These are phyloP conservation scores for Athalia cordata DNA, from an alignment of 2,888 invertebrate species.

Conservation along the genomic window DNA sequence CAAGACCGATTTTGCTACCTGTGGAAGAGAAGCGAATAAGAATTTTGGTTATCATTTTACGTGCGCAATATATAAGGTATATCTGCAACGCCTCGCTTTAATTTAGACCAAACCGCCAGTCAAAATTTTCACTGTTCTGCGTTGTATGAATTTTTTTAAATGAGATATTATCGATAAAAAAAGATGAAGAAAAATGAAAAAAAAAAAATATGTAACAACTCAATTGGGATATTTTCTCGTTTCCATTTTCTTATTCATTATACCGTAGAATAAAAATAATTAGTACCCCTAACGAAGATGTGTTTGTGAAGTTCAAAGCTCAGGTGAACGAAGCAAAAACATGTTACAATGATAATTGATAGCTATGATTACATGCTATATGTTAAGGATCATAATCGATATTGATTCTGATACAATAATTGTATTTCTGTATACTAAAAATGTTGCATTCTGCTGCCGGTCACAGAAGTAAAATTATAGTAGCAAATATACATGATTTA, in stretches of 20 bases:
- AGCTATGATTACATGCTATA: background rate
- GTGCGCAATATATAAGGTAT: too few species aligned
- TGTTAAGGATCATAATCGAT: conserved; percentile 11
- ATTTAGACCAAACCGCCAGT: too few species aligned
- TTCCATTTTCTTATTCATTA: background rate
- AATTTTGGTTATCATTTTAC: too few species aligned
- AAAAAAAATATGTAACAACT: too few species aligned
- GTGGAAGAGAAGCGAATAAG: too few species aligned
- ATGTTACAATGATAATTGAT: conserved; percentile 13
- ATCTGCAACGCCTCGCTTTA: too few species aligned
- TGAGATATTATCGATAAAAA: too few species aligned
- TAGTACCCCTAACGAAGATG: background rate
- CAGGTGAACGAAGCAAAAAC: conserved; percentile 58
- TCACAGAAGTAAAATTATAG: conserved; percentile 11
- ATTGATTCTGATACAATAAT: conserved; percentile 1
- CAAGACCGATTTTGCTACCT: too few species aligned
- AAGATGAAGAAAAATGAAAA: too few species aligned
- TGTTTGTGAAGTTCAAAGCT: conserved; percentile 57
- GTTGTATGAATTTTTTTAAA: too few species aligned
- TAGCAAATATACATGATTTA: conserved; percentile 4
- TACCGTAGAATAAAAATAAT: conserved; percentile 11
- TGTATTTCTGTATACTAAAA: conserved; percentile 2
- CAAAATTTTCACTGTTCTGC: too few species aligned
- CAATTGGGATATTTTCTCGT: background rate
- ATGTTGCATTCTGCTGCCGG: conserved; percentile 1